Evolutionary conservation across 2,888 invertebrate species (phyloP).

Genomic region (Caenorhabditis angaria): DNA sequence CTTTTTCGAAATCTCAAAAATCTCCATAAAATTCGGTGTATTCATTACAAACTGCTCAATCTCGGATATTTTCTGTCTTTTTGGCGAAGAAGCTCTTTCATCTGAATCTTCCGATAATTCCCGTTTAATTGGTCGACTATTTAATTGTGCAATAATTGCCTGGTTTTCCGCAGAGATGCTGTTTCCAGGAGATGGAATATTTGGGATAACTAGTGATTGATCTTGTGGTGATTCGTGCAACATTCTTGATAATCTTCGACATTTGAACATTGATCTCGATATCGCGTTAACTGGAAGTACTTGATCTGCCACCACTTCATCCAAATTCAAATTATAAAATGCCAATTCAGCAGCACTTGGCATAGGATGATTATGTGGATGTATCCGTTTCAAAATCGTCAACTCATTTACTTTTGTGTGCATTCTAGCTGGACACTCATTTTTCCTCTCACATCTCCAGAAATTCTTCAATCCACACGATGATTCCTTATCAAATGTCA

Average conservation of each 20-base stretch:
- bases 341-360: constrained; percentile 29
- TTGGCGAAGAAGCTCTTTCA: constrained; percentile 11
- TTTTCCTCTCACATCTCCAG: constrained; percentile 48
- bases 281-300: not conserved
- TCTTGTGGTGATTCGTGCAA: not conserved
- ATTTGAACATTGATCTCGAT: not conserved
- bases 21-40: constrained; percentile 2
- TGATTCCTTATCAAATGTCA: constrained; percentile 43
- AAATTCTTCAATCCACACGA: constrained; percentile 35
- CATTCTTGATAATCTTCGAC: not conserved
- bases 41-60: constrained; percentile 9
- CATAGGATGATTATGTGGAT: constrained; percentile 29
- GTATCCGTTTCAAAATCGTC: constrained; percentile 20
- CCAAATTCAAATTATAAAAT: constrained; percentile 15
- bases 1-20: constrained; percentile 17
- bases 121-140: constrained; percentile 11
- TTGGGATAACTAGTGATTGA: constrained; percentile 18
- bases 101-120: constrained; percentile 10
- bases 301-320: not conserved
- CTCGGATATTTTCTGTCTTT: constrained; percentile 8
- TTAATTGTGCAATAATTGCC: not conserved
- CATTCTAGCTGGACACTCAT: constrained; percentile 44
- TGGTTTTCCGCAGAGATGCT: not conserved
- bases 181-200: too few species aligned
- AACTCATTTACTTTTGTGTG: constrained; percentile 44